phyloP scores from a whole-genome alignment of 2,113 vertebrate species.

The Misgurnus anguillicaudatus region DNA sequence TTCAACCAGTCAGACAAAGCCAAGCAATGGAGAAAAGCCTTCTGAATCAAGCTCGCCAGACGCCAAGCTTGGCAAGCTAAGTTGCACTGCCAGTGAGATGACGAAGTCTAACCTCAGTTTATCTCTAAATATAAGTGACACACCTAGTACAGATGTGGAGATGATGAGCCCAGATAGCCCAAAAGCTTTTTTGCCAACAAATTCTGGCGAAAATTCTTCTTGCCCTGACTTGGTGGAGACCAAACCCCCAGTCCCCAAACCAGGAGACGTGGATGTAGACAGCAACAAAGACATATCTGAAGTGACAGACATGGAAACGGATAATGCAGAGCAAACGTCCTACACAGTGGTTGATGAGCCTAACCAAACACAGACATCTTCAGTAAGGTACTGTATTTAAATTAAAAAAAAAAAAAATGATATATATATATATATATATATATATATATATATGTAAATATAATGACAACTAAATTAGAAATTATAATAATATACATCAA shows the following conservation, averaged over 20 bases:
- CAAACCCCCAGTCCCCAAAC: slow-evolving; percentile 15
- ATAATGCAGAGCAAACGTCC: slow-evolving; percentile 51
- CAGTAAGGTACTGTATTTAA: slow-evolving; percentile 32
- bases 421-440: background rate
- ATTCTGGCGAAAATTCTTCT: slow-evolving; percentile 37
- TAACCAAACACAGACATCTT: slow-evolving; percentile 41
- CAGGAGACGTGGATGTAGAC: slow-evolving; percentile 49
- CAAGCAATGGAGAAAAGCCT: slow-evolving; percentile 60
- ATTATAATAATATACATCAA: background rate
- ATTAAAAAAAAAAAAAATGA: too few relatives aligned
- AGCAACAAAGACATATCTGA: slow-evolving; percentile 40
- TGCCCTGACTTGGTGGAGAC: slow-evolving; percentile 38
- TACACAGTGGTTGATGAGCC: slow-evolving; percentile 53
- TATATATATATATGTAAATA: background rate
- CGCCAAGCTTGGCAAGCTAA: slow-evolving; percentile 51
- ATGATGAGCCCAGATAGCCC: slow-evolving; percentile 74
- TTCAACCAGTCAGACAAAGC: slow-evolving; percentile 32
- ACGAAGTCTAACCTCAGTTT: slow-evolving; percentile 53
- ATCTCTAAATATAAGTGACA: slow-evolving; percentile 51
- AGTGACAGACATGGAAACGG: slow-evolving; percentile 44
- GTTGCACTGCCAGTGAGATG: slow-evolving; percentile 41
- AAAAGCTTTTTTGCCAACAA: slow-evolving; percentile 38
- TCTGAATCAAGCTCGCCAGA: slow-evolving; percentile 59
- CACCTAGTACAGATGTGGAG: slow-evolving; percentile 62
- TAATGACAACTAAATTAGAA: background rate